A percentile compares a stretch with the other conserved stretches of the same genome.
These are phyloP conservation scores for Leptopilina myrica DNA, from an alignment of 2,888 invertebrate species.

Conservation along the genomic window DNA sequence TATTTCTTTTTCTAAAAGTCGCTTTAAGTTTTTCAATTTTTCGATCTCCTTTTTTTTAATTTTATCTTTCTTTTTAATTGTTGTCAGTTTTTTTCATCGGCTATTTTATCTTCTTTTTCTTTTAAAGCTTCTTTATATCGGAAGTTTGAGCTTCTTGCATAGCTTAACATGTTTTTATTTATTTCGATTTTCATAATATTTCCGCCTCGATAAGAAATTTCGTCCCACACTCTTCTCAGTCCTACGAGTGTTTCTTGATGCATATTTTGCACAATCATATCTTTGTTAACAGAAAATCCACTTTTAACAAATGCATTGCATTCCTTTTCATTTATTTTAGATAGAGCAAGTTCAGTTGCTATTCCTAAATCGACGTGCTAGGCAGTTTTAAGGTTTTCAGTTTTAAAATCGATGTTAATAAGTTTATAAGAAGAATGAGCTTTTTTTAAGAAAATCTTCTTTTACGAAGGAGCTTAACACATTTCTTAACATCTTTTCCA, in stretches of 20 bases:
- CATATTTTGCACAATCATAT: constrained; percentile 44
- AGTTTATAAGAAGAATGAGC: constrained; percentile 35
- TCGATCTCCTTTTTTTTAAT: not conserved
- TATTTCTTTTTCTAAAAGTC: not conserved
- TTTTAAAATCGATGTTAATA: constrained; percentile 27
- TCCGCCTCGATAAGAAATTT: constrained; percentile 36
- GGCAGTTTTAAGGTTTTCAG: constrained; percentile 29
- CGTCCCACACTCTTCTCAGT: constrained; percentile 43
- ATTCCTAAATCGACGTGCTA: constrained; percentile 35
- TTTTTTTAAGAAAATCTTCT: constrained; percentile 23
- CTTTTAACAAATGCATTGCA: constrained; percentile 41
- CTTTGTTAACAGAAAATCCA: constrained; percentile 42
- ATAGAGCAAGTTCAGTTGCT: constrained; percentile 39
- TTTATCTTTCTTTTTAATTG: not conserved
- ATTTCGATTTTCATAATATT: constrained; percentile 23
- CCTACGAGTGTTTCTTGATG: constrained; percentile 40
- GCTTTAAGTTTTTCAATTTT: not conserved
- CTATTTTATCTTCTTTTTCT: not conserved
- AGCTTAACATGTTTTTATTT: constrained; percentile 36
- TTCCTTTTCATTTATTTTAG: constrained; percentile 38
- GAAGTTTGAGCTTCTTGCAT: constrained; percentile 33
- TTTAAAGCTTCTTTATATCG: constrained; percentile 10
- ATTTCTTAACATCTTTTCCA: constrained; percentile 6
- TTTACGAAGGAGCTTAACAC: constrained; percentile 39
- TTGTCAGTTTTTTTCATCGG: not conserved